These are phyloP conservation scores for Diploptera punctata DNA, from an alignment of 2,888 invertebrate species.

Conservation along the genomic window DNA sequence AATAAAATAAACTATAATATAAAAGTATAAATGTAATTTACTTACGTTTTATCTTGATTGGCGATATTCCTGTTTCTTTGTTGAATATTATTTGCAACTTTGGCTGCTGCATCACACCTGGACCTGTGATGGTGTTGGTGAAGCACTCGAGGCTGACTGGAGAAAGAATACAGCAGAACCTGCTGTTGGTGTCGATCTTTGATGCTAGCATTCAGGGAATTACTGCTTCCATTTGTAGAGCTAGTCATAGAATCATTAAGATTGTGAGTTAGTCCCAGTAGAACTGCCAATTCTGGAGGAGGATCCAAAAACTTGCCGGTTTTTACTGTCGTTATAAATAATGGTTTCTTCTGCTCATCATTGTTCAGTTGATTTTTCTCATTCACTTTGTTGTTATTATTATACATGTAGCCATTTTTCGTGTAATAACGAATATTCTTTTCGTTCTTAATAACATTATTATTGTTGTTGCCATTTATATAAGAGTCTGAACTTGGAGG, in stretches of 20 bases:
- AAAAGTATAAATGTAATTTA: neutral
- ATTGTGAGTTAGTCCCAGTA: constrained; percentile 63
- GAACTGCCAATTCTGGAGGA: constrained; percentile 70
- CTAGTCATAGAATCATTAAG: constrained; percentile 45
- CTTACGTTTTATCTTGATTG: neutral
- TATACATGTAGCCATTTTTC: neutral
- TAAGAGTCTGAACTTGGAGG: neutral
- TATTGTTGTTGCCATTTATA: constrained; percentile 10
- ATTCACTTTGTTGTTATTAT: constrained; percentile 2
- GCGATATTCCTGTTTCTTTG: neutral
- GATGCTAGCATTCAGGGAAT: constrained; percentile 47
- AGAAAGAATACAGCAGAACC: constrained; percentile 49
- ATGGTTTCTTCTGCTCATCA: constrained; percentile 45
- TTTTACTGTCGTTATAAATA: constrained; percentile 83
- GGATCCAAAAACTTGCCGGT: constrained; percentile 81
- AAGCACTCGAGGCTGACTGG: constrained; percentile 50
- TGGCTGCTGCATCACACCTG: constrained; percentile 37
- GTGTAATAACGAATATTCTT: constrained; percentile 19
- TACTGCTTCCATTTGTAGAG: constrained; percentile 53
- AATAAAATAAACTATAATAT: no score
- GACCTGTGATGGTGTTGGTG: constrained; percentile 43
- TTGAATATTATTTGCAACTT: constrained; percentile 14
- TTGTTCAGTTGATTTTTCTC: neutral
- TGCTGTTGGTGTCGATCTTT: constrained; percentile 40
- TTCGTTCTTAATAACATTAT: constrained; percentile 12